Evolutionary conservation across 2,888 invertebrate genomes (phyloP).

Genomic region (Megaustenia siamemsis): DNA sequence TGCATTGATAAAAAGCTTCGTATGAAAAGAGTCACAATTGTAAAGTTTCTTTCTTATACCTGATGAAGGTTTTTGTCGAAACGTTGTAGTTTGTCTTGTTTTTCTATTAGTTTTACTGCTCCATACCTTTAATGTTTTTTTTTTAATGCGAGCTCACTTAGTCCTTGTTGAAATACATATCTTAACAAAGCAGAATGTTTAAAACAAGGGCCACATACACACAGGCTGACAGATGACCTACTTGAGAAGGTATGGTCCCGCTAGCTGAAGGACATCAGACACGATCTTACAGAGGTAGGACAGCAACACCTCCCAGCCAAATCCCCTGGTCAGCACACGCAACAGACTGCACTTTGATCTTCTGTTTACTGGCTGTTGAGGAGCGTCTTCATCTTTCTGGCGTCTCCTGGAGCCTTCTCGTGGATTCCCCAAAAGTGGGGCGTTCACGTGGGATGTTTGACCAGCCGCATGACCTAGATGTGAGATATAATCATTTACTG

Average conservation of each 20-base stretch:
- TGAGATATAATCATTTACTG: background rate
- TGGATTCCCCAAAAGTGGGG: background rate
- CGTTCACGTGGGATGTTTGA: background rate
- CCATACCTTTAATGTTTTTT: background rate
- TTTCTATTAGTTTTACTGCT: background rate
- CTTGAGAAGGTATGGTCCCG: constrained; percentile 58
- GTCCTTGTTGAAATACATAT: too few species aligned
- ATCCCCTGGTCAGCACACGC: constrained; percentile 59
- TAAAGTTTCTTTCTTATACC: too few species aligned
- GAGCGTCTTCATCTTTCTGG: background rate
- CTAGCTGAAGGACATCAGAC: constrained; percentile 59
- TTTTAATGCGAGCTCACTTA: background rate
- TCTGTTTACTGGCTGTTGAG: constrained; percentile 15
- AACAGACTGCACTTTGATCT: constrained; percentile 50
- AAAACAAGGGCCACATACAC: too few species aligned
- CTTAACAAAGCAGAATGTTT: background rate
- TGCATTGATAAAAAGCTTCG: too few species aligned
- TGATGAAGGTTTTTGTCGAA: too few species aligned
- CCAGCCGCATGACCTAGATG: background rate
- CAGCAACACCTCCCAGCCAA: constrained; percentile 58
- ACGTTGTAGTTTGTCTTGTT: too few species aligned
- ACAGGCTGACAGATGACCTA: constrained; percentile 26
- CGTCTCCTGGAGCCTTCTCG: background rate
- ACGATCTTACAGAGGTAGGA: constrained; percentile 60
- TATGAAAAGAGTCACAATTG: too few species aligned